Percentiles rank a stretch among this genome's conserved stretches.
Evolutionary conservation across 2,113 vertebrate species (phyloP).

Genomic region (Caranx melampygus): DNA sequence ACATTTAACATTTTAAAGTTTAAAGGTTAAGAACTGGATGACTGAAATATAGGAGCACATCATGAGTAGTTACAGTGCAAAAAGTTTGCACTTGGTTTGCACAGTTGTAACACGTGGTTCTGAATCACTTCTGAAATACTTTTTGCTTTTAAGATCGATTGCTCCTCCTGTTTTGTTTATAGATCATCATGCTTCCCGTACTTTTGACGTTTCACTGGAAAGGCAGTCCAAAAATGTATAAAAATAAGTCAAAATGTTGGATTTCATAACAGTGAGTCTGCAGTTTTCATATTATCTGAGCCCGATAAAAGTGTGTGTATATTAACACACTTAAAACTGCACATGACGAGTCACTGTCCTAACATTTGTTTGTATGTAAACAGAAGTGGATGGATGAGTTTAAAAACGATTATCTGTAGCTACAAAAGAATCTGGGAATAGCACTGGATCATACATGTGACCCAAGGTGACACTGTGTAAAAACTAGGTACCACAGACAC

Average conservation of each 20-base stretch:
- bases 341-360: neutral
- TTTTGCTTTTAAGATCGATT: neutral
- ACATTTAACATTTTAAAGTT: neutral
- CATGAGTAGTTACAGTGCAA: too few species aligned
- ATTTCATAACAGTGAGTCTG: neutral
- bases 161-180: neutral
- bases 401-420: neutral
- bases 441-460: conserved; percentile 19
- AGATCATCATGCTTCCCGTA: neutral
- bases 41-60: neutral
- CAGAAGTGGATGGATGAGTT: neutral
- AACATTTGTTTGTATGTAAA: neutral
- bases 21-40: neutral
- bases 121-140: neutral
- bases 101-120: neutral
- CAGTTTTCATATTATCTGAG: neutral
- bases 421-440: conserved; percentile 1
- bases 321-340: neutral
- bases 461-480: conserved; percentile 18
- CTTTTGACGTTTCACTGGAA: neutral
- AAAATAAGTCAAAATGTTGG: neutral
- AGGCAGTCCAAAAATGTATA: neutral
- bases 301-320: neutral
- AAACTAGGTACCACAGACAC: conserved; percentile 17
- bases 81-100: neutral